These are phyloP conservation scores for Nymphalis urticae DNA, from an alignment of 2,888 invertebrate species.

Conservation along the genomic window DNA sequence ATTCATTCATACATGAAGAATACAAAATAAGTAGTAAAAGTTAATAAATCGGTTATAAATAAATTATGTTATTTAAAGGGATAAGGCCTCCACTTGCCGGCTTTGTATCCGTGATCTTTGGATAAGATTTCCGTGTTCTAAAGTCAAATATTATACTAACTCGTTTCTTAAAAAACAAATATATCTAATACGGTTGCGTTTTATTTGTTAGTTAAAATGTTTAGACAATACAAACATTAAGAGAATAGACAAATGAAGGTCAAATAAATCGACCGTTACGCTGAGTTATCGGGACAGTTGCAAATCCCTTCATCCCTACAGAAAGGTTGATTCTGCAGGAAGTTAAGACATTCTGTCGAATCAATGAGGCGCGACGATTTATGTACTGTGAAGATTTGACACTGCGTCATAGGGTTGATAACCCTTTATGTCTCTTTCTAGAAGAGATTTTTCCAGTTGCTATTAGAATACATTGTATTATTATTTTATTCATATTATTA, in stretches of 20 bases:
- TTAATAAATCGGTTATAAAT: too few species aligned
- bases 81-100: too few species aligned
- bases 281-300: constrained; percentile 16
- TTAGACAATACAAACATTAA: not conserved
- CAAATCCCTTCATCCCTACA: constrained; percentile 30
- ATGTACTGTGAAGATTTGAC: constrained; percentile 75
- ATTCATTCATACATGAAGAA: too few species aligned
- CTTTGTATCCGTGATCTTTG: too few species aligned
- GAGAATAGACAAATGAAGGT: constrained; percentile 14
- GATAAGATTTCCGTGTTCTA: too few species aligned
- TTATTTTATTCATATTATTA: not conserved
- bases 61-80: too few species aligned
- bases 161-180: too few species aligned
- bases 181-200: too few species aligned
- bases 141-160: too few species aligned
- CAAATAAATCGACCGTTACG: constrained; percentile 5
- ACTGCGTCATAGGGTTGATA: constrained; percentile 48
- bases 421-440: constrained; percentile 49
- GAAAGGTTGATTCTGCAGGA: constrained; percentile 44
- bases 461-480: not conserved
- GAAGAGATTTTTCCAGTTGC: not conserved
- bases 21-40: too few species aligned
- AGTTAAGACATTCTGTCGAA: constrained; percentile 52
- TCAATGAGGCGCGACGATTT: constrained; percentile 72
- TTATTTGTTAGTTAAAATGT: not conserved